A percentile compares a stretch with the other conserved stretches of the same genome.
Conservation (phyloP, 2,888 invertebrate genomes). For the Phaonia tiefii region DNA sequence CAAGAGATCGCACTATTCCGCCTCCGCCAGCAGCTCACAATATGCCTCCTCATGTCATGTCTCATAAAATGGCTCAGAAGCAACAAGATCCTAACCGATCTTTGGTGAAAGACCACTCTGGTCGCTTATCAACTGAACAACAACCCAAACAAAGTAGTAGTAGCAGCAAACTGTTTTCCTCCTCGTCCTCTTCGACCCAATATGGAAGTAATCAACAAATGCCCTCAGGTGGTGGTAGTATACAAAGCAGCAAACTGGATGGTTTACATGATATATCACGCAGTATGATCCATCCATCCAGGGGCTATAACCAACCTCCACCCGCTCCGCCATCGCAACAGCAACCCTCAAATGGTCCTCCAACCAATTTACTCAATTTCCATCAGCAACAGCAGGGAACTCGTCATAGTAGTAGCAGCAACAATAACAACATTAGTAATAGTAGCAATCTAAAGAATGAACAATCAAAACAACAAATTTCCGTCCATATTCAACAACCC, state of each 20-base stretch:
- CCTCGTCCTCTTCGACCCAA: conserved; percentile 62
- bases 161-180: conserved; percentile 72
- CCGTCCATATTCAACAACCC: conserved; percentile 72
- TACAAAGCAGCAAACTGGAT: conserved; percentile 61
- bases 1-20: conserved; percentile 70
- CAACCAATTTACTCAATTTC: conserved; percentile 50
- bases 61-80: conserved; percentile 73
- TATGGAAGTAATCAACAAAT: conserved; percentile 61
- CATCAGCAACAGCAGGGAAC: conserved; percentile 69
- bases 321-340: conserved; percentile 56
- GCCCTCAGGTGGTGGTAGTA: conserved; percentile 63
- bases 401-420: conserved; percentile 70
- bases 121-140: conserved; percentile 59
- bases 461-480: conserved; percentile 70
- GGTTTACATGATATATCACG: conserved; percentile 66
- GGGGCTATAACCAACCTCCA: conserved; percentile 50
- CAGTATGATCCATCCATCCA: conserved; percentile 64
- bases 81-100: conserved; percentile 69
- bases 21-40: conserved; percentile 69
- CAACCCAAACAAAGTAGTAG: conserved; percentile 50
- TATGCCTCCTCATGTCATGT: conserved; percentile 54
- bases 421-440: conserved; percentile 66
- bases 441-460: conserved; percentile 72
- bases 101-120: conserved; percentile 68
- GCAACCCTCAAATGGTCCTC: conserved; percentile 56